A percentile compares a stretch with the other conserved stretches of the same genome.
phyloP scores from a whole-genome alignment of 2,888 invertebrate genomes.

The Hofmannophila pseudospretella region DNA sequence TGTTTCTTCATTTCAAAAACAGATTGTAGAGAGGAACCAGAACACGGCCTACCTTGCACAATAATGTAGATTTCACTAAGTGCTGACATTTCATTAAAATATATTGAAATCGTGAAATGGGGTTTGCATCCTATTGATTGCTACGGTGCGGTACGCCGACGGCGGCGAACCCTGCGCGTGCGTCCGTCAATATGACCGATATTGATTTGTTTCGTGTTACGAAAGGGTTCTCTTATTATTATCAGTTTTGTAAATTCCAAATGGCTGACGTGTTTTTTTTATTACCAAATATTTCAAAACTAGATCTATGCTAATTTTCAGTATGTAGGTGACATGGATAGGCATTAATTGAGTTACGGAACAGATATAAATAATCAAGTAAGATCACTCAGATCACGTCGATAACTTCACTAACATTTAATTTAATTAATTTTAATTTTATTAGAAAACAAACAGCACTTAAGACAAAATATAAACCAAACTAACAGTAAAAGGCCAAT shows the following conservation, averaged over 20 bases:
- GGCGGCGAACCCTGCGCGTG: constrained; percentile 45
- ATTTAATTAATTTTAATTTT: too few relatives aligned
- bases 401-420: too few relatives aligned
- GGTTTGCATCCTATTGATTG: constrained; percentile 71
- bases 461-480: too few relatives aligned
- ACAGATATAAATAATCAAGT: too few relatives aligned
- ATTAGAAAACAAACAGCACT: too few relatives aligned
- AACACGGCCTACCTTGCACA: constrained; percentile 48
- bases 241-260: not conserved
- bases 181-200: constrained; percentile 43
- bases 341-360: too few relatives aligned
- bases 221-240: constrained; percentile 35
- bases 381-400: too few relatives aligned
- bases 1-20: constrained; percentile 31
- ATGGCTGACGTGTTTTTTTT: not conserved
- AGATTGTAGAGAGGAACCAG: constrained; percentile 28
- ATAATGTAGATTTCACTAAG: constrained; percentile 59
- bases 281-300: not conserved
- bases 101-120: constrained; percentile 76
- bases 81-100: constrained; percentile 75
- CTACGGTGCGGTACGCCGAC: constrained; percentile 24
- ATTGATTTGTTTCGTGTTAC: constrained; percentile 63
- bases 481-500: too few relatives aligned
- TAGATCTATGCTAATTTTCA: too few relatives aligned
- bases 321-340: too few relatives aligned